These are phyloP conservation scores for Halocynthia roretzi DNA, from an alignment of 23 tunicate genomes.

Conservation along the genomic window DNA sequence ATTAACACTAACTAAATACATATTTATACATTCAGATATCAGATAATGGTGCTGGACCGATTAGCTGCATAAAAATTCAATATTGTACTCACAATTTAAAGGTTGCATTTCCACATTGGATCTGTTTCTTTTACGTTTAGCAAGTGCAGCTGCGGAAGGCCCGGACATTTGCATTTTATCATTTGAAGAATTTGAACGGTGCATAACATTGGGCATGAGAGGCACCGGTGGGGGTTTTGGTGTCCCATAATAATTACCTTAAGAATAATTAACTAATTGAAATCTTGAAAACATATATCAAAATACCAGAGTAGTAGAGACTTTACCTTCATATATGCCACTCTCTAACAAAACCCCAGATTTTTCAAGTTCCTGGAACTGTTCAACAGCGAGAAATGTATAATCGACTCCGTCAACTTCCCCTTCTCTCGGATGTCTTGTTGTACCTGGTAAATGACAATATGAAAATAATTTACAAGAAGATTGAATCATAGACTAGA, in stretches of 20 bases:
- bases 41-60: no score
- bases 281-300: neutral
- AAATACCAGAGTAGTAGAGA: neutral
- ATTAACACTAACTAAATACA: no score
- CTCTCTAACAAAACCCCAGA: conserved; percentile 81
- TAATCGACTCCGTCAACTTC: conserved; percentile 94
- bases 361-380: conserved; percentile 84
- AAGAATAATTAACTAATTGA: neutral
- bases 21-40: no score
- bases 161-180: conserved; percentile 46
- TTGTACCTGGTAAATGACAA: conserved; percentile 47
- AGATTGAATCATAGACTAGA: no score
- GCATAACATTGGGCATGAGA: conserved; percentile 10
- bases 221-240: conserved; percentile 91
- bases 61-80: no score
- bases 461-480: no score
- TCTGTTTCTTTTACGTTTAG: conserved; percentile 61
- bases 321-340: conserved; percentile 83
- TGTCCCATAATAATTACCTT: conserved; percentile 94
- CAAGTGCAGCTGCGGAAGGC: conserved; percentile 47
- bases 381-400: conserved; percentile 62
- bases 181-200: conserved; percentile 50
- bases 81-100: neutral
- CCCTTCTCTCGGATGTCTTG: conserved; percentile 60
- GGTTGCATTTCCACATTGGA: conserved; percentile 52